phyloP scores from a whole-genome alignment of 2,113 vertebrate genomes.

The Ondatra zibethicus region DNA sequence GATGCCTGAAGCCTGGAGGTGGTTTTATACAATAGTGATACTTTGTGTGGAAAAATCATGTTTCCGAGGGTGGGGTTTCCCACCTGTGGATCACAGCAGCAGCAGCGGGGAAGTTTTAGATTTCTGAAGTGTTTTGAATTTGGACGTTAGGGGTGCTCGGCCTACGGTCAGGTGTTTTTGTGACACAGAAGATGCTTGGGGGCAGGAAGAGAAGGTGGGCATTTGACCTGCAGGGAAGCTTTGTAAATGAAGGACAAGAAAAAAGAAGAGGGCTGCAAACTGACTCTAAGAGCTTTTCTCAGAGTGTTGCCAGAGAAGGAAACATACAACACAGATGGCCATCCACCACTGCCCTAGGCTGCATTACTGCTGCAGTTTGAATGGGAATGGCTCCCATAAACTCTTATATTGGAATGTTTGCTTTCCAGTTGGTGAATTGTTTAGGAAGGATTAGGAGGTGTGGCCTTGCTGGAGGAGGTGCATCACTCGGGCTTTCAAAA shows the following conservation, averaged over 20 bases:
- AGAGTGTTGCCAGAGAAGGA: neutral
- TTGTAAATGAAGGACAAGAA: neutral
- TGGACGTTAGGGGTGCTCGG: neutral
- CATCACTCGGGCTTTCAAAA: neutral
- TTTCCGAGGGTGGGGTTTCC: neutral
- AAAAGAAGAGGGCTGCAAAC: neutral
- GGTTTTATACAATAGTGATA: neutral
- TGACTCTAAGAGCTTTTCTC: neutral
- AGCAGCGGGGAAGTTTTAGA: neutral
- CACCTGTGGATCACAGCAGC: neutral
- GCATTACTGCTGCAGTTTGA: neutral
- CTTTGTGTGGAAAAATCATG: neutral
- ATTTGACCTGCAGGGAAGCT: neutral
- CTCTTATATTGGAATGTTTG: too few relatives aligned
- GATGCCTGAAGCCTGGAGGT: neutral
- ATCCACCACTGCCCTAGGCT: too few relatives aligned
- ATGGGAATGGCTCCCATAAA: neutral
- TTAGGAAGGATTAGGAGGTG: neutral
- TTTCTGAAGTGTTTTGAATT: neutral
- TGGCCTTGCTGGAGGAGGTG: neutral
- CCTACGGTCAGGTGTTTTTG: neutral
- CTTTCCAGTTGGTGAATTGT: neutral
- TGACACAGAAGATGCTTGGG: rapidly evolving
- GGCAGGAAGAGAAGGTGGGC: neutral
- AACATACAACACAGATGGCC: rapidly evolving